These are phyloP conservation scores for Amphiura filiformis DNA, from an alignment of 35 echinoderm and acorn worm species.

Conservation along the genomic window DNA sequence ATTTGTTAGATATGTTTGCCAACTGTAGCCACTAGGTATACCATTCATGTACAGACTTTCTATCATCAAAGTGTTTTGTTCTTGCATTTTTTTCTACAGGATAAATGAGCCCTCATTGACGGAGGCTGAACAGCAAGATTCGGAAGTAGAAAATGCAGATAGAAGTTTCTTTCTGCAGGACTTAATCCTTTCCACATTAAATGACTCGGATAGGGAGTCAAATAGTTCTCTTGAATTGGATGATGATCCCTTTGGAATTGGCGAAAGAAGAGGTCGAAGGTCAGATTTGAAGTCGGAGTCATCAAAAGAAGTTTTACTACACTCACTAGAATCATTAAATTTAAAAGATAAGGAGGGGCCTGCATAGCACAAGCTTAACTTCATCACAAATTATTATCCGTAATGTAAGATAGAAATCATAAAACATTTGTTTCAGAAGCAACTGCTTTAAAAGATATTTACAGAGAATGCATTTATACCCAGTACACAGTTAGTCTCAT, in stretches of 20 bases:
- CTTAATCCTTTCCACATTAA: constrained; percentile 92
- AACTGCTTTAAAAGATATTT: constrained; percentile 12
- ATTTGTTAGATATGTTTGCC: too few relatives aligned
- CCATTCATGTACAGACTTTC: too few relatives aligned
- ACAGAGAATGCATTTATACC: constrained; percentile 5
- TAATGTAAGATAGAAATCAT: not conserved
- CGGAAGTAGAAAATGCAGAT: constrained; percentile 92
- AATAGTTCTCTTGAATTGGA: constrained; percentile 45
- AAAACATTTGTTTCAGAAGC: not conserved
- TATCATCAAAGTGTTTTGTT: too few relatives aligned
- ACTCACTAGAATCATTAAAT: constrained; percentile 90
- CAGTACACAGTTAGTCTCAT: not conserved
- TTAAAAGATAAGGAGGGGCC: constrained; percentile 83
- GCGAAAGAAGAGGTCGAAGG: constrained; percentile 37
- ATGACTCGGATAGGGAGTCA: constrained; percentile 82
- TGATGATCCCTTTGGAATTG: constrained; percentile 25
- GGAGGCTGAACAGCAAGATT: constrained; percentile 81
- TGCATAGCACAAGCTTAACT: constrained; percentile 67
- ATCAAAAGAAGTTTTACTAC: constrained; percentile 40
- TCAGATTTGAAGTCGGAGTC: constrained; percentile 37
- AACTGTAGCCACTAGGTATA: too few relatives aligned
- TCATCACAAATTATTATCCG: not conserved
- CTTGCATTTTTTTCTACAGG: constrained; percentile 51
- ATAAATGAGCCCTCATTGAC: constrained; percentile 92
- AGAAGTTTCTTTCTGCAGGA: constrained; percentile 99